Evolutionary conservation across 2,113 vertebrate genomes (phyloP).

Genomic region (Pontoporia blainvillei): DNA sequence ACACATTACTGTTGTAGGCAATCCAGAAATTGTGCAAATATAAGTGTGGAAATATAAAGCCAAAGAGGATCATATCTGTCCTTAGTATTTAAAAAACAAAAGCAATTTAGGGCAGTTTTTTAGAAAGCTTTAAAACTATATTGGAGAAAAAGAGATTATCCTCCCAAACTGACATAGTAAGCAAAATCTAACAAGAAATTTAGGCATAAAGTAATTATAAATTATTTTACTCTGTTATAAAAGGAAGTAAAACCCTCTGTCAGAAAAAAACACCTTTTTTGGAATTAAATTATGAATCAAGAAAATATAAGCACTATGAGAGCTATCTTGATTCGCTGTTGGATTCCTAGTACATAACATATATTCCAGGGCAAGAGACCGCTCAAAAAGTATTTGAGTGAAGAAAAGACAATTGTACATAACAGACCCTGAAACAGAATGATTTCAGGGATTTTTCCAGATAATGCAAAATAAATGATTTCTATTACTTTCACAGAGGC

Average conservation of each 20-base stretch:
- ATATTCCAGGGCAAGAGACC: neutral
- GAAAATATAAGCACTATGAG: neutral
- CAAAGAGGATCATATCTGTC: neutral
- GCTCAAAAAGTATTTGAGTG: neutral
- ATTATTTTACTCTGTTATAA: constrained; percentile 15
- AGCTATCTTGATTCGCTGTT: neutral
- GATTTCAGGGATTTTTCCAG: constrained; percentile 12
- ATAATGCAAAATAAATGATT: neutral
- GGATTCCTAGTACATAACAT: neutral
- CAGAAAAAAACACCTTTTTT: neutral
- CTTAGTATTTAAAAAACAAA: neutral
- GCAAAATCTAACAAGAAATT: constrained; percentile 14
- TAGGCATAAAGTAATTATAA: neutral
- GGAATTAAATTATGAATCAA: constrained; percentile 15
- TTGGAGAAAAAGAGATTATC: neutral
- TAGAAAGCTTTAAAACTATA: neutral
- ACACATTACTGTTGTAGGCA: neutral
- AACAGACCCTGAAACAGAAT: neutral
- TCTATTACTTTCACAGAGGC: neutral
- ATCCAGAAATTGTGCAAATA: neutral
- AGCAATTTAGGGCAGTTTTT: neutral
- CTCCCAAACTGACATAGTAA: constrained; percentile 5
- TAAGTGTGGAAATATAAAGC: neutral
- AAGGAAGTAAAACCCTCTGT: neutral
- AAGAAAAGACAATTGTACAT: neutral